Percentiles rank a stretch among this genome's conserved stretches.
Conservation (phyloP, 2,113 vertebrate genomes). For the Philantomba maxwellii region DNA sequence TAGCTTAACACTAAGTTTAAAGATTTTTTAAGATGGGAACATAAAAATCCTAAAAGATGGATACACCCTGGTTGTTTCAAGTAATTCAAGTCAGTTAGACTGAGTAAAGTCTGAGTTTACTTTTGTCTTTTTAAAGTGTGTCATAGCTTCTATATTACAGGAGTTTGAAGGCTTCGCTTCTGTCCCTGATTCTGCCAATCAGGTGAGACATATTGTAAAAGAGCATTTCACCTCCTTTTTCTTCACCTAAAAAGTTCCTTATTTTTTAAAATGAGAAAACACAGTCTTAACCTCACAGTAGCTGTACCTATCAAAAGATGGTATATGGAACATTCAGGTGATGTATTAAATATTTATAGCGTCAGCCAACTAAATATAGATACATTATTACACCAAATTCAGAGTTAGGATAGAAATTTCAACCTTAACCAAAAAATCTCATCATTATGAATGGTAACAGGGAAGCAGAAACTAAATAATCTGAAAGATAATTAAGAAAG, state of each 20-base stretch:
- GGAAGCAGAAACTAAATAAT: not conserved
- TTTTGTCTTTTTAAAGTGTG: not conserved
- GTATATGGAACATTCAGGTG: not conserved
- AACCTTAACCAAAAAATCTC: not conserved
- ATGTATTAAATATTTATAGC: not conserved
- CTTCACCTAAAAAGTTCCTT: not conserved
- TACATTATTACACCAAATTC: not conserved
- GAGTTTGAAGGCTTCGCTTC: not conserved
- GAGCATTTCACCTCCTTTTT: not conserved
- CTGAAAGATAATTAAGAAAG: not conserved
- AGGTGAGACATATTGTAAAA: not conserved
- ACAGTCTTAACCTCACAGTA: not conserved
- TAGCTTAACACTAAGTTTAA: not conserved
- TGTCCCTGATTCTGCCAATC: not conserved
- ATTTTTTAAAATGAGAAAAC: not conserved
- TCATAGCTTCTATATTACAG: not conserved
- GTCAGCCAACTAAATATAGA: not conserved
- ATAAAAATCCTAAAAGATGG: not conserved
- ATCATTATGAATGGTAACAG: not conserved
- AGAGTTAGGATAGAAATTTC: not conserved
- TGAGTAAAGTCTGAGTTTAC: not conserved
- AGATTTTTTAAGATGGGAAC: not conserved
- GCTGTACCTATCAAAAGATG: not conserved
- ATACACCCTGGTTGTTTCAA: not conserved
- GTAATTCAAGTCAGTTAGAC: not conserved